phyloP scores from a whole-genome alignment of 2,797 vertebrate genomes.

The Cottoperca gobio region DNA sequence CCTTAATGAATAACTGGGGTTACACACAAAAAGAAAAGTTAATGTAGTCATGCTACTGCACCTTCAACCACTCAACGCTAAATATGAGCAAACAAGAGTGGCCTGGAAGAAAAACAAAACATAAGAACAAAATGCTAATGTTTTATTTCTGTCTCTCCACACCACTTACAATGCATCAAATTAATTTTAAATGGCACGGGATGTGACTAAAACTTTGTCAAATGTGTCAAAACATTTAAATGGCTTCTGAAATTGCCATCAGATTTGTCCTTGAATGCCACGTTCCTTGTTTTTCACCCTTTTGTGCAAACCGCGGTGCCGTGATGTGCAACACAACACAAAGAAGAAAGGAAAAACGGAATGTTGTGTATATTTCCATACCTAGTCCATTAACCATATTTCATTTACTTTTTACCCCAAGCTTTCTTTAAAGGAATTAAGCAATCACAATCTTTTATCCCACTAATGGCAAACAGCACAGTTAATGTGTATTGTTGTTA shows the following conservation, averaged over 20 bases:
- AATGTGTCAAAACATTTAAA: constrained; percentile 61
- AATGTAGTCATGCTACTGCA: constrained; percentile 19
- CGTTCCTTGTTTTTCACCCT: constrained; percentile 35
- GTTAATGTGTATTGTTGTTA: constrained; percentile 63
- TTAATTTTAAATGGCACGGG: constrained; percentile 47
- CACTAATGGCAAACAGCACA: constrained; percentile 46
- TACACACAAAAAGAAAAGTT: neutral
- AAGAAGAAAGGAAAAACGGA: neutral
- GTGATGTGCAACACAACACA: constrained; percentile 23
- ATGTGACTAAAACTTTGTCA: constrained; percentile 58
- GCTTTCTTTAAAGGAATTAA: constrained; percentile 41
- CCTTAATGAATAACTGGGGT: constrained; percentile 30
- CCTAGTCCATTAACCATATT: constrained; percentile 54
- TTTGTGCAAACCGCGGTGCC: constrained; percentile 19
- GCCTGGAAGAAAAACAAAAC: neutral
- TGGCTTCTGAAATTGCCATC: constrained; percentile 50
- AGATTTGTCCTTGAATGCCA: constrained; percentile 50
- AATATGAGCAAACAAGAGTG: constrained; percentile 17
- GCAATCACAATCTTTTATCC: constrained; percentile 52
- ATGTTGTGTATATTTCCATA: constrained; percentile 13
- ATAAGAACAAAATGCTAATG: constrained; percentile 38
- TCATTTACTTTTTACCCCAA: constrained; percentile 30
- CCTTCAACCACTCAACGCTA: constrained; percentile 22
- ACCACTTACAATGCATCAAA: constrained; percentile 52
- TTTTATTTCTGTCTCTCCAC: constrained; percentile 36